Evolutionary conservation across 2,797 vertebrate genomes (phyloP), one percentile per base, ranked within the genome.

Genomic region (Rhinogobio ventralis): DNA sequence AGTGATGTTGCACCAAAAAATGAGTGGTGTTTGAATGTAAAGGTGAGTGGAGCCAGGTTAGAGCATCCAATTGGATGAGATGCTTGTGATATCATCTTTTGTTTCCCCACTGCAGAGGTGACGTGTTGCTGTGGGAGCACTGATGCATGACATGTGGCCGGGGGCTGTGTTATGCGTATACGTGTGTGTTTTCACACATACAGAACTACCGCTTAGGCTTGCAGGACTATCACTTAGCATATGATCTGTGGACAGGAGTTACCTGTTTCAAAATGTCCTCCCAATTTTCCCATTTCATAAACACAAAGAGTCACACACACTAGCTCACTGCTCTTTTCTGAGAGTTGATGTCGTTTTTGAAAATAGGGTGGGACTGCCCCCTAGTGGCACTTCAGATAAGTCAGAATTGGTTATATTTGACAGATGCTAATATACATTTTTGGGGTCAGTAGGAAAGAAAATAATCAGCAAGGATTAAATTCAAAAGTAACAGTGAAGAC

Each of bases 81-180:
- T 33, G 72, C 79, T 86, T 80, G 89, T 92, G 91, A 93, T 90
- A 91, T 92, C 89, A 92, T 86, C 87, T 87, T 89, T 90, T 79
- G 86, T 87, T 89, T 90, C 57, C 79, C 87, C 88, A 88, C 87
- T 91, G 89, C 88, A 84, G 88, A 75, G 82, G 75, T 87, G 87
- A 89, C 62, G 87, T 80, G 86, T 74, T 45, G 49, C 55, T 77
- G 60, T 73, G 69, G n/a, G 86, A 76, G 83, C 81, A 73, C 25
- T 55, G 82, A 72, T 78, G 80, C 62, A 46, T 86, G 28, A 71
- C 53, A 57, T 60, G 25, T 60, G 57, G 28, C 51, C 23, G 15
- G 60, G 68, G 83, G 87, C 76, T 71, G 28, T 80, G 66, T 68
- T 69, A 62, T 19, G 10, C 57, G 9, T 73, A 20, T 28, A 6